A percentile compares a stretch with the other conserved stretches of the same genome.
Conservation (phyloP, 2,797 vertebrate species). For the Pipistrellus pygmaeus region DNA sequence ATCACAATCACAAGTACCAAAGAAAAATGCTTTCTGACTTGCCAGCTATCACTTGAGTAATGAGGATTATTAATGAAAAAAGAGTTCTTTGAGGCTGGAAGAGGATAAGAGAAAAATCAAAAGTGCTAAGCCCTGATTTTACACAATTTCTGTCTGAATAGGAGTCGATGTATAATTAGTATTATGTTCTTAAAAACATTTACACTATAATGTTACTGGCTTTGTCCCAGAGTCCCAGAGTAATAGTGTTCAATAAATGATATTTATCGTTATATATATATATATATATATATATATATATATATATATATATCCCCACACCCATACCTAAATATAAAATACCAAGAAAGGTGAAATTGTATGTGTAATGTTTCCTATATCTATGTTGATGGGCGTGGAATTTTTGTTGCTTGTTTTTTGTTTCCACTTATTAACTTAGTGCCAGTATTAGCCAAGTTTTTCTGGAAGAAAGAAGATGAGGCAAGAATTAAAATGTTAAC, state of each 20-base stretch:
- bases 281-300: background rate
- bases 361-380: background rate
- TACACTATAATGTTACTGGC: background rate
- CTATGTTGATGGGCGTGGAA: background rate
- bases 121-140: background rate
- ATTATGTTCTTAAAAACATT: background rate
- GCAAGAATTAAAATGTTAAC: background rate
- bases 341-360: background rate
- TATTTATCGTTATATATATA: background rate
- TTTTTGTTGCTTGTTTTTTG: background rate
- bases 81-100: background rate
- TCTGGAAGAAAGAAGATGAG: background rate
- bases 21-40: background rate
- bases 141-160: background rate
- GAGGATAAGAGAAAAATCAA: background rate
- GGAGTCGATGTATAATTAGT: background rate
- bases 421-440: background rate
- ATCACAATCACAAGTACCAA: background rate
- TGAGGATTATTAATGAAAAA: background rate
- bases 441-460: background rate
- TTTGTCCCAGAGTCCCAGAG: background rate
- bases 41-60: background rate
- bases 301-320: background rate
- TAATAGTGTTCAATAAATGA: background rate
- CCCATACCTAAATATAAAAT: background rate